Evolutionary conservation across 2,888 invertebrate genomes (phyloP).

Genomic region (Galeruca laticollis): DNA sequence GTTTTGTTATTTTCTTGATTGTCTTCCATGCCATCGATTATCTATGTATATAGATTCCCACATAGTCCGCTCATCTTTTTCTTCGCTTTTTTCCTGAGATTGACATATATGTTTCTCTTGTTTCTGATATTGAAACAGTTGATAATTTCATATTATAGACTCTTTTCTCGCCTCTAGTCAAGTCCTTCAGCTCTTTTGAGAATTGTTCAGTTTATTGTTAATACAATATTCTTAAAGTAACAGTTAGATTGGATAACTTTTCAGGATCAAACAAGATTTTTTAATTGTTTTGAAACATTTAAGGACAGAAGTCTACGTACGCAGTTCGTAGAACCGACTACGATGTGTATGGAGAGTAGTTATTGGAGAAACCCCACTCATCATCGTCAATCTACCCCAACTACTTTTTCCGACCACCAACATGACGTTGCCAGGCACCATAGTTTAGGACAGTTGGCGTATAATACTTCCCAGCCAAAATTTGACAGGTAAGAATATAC

Average conservation of each 20-base stretch:
- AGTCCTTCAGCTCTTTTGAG: neutral
- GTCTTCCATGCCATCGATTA: no score
- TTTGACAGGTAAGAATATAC: constrained; percentile 62
- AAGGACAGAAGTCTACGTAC: constrained; percentile 64
- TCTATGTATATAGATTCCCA: no score
- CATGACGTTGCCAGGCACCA: constrained; percentile 66
- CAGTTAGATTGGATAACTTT: neutral
- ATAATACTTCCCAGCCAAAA: constrained; percentile 64
- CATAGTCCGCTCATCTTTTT: no score
- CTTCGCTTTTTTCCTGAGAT: no score
- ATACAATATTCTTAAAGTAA: neutral
- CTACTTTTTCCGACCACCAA: constrained; percentile 65
- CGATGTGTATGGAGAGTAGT: constrained; percentile 67
- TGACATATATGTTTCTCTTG: no score
- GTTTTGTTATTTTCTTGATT: no score
- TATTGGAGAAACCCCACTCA: constrained; percentile 66
- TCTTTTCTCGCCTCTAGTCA: no score
- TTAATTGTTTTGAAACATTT: constrained; percentile 21
- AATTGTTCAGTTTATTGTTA: neutral
- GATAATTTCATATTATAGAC: no score
- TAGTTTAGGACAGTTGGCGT: constrained; percentile 66
- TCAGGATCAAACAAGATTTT: neutral
- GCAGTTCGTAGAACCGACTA: constrained; percentile 66
- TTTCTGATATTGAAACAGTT: no score
- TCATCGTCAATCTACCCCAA: constrained; percentile 66